Conservation (phyloP, 2,113 vertebrate genomes). For the Rana temporaria region DNA sequence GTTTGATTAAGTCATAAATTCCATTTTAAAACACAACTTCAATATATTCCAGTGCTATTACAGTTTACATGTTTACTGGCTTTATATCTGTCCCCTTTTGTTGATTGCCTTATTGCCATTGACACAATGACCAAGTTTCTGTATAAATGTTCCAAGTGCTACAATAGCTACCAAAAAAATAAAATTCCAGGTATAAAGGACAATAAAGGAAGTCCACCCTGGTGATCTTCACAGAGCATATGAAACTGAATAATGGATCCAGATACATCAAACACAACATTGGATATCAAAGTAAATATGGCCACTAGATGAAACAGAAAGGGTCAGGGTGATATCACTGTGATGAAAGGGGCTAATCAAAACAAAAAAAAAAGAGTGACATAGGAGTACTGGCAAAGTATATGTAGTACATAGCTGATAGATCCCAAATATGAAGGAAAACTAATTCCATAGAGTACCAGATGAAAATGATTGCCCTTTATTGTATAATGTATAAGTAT, state of each 20-base stretch:
- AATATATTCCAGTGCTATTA: neutral
- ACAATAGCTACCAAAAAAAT: neutral
- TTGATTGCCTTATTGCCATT: neutral
- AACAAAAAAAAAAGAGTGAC: slow-evolving; percentile 19
- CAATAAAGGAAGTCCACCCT: slow-evolving; percentile 23
- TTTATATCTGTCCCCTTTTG: neutral
- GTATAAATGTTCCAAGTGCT: neutral
- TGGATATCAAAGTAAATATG: slow-evolving; percentile 38
- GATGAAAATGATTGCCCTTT: too few species aligned
- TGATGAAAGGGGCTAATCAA: slow-evolving; percentile 39
- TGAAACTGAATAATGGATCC: slow-evolving; percentile 37
- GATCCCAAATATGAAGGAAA: neutral
- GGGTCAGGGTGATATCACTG: slow-evolving; percentile 24
- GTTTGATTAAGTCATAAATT: too few species aligned
- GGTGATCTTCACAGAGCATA: slow-evolving; percentile 38
- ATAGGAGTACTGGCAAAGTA: neutral
- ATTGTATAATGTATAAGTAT: too few species aligned
- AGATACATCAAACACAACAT: slow-evolving; percentile 23
- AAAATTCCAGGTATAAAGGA: neutral
- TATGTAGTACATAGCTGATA: too few species aligned
- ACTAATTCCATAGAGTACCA: neutral
- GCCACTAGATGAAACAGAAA: slow-evolving; percentile 31
- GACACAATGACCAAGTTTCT: neutral
- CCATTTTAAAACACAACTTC: too few species aligned
- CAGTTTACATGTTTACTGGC: too few species aligned